A percentile compares a stretch with the other conserved stretches of the same genome.
Conservation (phyloP, 2,888 invertebrate species). For the Imbricaverruca yamaguchii region DNA sequence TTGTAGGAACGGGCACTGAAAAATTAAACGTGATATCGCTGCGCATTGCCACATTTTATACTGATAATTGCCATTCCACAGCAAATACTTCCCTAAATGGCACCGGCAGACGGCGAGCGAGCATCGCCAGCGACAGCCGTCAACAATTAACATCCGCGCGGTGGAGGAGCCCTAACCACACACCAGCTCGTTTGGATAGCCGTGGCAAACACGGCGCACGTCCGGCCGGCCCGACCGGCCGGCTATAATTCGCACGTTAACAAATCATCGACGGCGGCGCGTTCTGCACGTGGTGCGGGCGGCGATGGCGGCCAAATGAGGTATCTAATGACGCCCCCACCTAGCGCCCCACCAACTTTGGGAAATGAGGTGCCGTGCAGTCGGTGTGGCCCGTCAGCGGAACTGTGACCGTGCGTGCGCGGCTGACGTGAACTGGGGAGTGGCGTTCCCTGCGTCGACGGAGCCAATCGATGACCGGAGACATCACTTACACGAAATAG, state of each 20-base stretch:
- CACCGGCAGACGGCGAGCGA: no score
- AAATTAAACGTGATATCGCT: no score
- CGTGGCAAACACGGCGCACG: not conserved
- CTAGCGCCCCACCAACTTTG: not conserved
- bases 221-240: not conserved
- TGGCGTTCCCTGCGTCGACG: not conserved
- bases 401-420: not conserved
- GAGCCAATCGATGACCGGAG: not conserved
- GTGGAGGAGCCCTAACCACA: no score
- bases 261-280: not conserved
- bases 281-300: not conserved
- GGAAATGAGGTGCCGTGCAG: not conserved
- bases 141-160: no score
- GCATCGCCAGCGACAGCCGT: no score
- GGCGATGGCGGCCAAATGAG: conserved; percentile 13
- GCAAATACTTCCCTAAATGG: no score
- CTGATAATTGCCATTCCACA: no score
- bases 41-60: no score
- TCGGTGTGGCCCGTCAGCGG: not conserved
- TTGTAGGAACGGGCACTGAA: no score
- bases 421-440: not conserved
- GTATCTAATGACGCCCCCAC: not conserved
- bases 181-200: no score
- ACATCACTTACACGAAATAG: not conserved
- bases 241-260: not conserved